Base-by-base conservation (phyloP, 35 echinoderm and acorn worm species). In the Lytechinus variegatus region DNA sequence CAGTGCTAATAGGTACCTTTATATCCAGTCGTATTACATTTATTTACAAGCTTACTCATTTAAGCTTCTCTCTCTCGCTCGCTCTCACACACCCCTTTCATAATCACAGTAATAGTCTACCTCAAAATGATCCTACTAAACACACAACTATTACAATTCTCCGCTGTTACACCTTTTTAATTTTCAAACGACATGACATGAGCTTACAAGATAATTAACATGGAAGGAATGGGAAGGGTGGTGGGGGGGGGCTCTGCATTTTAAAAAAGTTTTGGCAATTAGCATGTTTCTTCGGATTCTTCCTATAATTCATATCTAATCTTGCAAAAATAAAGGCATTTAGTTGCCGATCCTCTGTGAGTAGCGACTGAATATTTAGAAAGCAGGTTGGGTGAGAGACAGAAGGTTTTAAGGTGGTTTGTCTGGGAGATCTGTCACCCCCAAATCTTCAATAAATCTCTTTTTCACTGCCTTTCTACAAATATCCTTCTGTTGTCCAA, bases 281-380 rank as follows among this genome's bases (percentile, higher is more conserved):
- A 90, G 88, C 52, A 52, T 21, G 33, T 10, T 13, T 52, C 52
- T 79, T 79, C 14, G n/a, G 66, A 79, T 79, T 79, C 66, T 54
- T 90, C 12, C 88, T 90, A 90, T 6, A 90, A 90, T 44, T 54
- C 52, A 33, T 90, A 90, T 52, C 33, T 90, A 90, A 90, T 54
- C 53, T 93, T 93, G 92, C 92, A 93, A 93, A 93, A 93, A 93
- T 93, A 93, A 93, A 93, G 92, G 92, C 92, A 93, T 55, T 55
- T 57, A 3, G 11, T 56, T 55, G 92, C 92, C 92, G 57, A 27
- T 9, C 57, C 92, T 93, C 92, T 93, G 12, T 93, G n/a, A 27
- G 21, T 33, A 56, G 28, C 92, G 55, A 54, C 92, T 55, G 55
- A 93, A 57, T 14, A 93, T n/a, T 93, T 79, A 24, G 66, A 79